Conservation (phyloP, 2,888 invertebrate genomes). For the Zaprionus obscuricornis region DNA sequence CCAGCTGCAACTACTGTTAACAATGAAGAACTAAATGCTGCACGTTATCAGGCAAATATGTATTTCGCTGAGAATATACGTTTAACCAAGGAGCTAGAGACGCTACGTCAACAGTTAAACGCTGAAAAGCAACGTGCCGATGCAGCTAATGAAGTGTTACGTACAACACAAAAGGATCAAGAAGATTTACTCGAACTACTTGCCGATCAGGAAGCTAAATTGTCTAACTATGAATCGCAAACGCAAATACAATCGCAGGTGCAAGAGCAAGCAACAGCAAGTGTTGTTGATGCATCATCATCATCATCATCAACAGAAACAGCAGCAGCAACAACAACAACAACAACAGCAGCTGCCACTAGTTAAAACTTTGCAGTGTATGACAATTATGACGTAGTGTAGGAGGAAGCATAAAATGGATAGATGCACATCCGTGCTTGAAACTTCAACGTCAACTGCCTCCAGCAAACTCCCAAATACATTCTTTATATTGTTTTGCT, state of each 20-base stretch:
- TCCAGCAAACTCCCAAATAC: no score
- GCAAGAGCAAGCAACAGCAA: not conserved
- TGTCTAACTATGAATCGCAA: conserved; percentile 87
- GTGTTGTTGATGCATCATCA: no score
- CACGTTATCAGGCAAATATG: conserved; percentile 77
- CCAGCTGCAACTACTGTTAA: conserved; percentile 2
- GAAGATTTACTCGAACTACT: conserved; percentile 95
- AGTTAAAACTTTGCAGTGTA: not conserved
- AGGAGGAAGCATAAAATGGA: no score
- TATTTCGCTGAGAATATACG: conserved; percentile 82
- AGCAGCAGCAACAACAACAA: conserved; percentile 26
- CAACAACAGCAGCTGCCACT: conserved; percentile 26
- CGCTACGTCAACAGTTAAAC: conserved; percentile 63
- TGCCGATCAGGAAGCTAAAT: conserved; percentile 92
- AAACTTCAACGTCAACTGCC: no score
- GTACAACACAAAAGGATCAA: conserved; percentile 92
- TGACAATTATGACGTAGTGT: no score
- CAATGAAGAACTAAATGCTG: conserved; percentile 64
- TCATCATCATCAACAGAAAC: conserved; percentile 9
- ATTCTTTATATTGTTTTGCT: no score
- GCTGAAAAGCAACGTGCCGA: conserved; percentile 73
- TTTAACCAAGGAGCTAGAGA: conserved; percentile 78
- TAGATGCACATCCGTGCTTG: no score
- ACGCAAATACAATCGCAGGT: conserved; percentile 68
- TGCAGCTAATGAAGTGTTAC: conserved; percentile 84